These are phyloP conservation scores for Globodera rostochiensis DNA, from an alignment of 1,140 invertebrate species.

Conservation along the genomic window DNA sequence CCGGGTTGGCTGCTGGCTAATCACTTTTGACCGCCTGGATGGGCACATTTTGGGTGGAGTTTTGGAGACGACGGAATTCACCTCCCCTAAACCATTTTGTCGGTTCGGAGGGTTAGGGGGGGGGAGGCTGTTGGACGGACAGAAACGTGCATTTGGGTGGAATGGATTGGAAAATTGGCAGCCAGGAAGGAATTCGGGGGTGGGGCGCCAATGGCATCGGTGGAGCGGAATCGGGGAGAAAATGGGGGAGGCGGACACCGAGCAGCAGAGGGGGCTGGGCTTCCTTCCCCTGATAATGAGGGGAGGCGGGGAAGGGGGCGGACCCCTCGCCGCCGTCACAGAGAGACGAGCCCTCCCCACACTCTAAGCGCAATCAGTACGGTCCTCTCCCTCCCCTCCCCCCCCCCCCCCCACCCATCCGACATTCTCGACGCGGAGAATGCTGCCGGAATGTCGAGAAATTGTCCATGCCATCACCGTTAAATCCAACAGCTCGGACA, in stretches of 20 bases:
- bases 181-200: conserved; percentile 5
- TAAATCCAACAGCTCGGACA: no score
- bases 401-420: not conserved
- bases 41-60: not conserved
- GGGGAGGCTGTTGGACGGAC: not conserved
- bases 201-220: not conserved
- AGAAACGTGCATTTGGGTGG: conserved; percentile 17
- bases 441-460: no score
- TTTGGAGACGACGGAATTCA: conserved; percentile 1
- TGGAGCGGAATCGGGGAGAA: conserved; percentile 14
- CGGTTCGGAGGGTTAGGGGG: not conserved
- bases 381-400: not conserved
- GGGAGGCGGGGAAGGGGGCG: not conserved
- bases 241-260: not conserved
- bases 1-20: not conserved
- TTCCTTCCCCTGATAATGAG: conserved; percentile 11
- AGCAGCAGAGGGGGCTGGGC: not conserved
- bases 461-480: no score
- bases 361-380: not conserved
- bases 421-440: no score
- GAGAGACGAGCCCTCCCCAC: not conserved
- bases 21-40: conserved; percentile 20
- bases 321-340: not conserved
- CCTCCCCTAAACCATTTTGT: not conserved
- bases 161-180: conserved; percentile 21